Conservation (phyloP, 2,113 vertebrate species). For the Triplophysa dalaica region DNA sequence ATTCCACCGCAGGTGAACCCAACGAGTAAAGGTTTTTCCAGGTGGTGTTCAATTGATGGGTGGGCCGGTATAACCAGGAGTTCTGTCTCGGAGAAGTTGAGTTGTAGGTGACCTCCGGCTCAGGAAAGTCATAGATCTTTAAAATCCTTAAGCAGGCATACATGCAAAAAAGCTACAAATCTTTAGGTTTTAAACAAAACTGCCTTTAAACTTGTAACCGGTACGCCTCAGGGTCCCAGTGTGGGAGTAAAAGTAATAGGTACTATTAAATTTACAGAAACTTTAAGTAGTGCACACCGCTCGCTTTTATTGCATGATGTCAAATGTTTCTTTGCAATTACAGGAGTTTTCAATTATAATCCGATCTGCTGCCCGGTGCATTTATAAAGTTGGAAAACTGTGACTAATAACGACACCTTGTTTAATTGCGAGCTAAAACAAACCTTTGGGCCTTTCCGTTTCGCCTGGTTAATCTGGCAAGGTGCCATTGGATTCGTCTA, state of each 20-base stretch:
- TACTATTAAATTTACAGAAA: conserved; percentile 34
- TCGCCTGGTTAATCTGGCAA: conserved; percentile 20
- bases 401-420: conserved; percentile 26
- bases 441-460: background rate
- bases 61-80: too few species aligned
- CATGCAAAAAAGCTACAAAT: background rate
- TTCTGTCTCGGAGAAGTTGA: too few species aligned
- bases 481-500: conserved; percentile 1
- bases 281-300: conserved; percentile 10
- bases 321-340: conserved; percentile 21
- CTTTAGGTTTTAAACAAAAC: background rate
- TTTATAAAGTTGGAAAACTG: background rate
- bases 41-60: too few species aligned
- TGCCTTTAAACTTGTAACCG: background rate
- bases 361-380: background rate
- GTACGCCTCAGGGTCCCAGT: background rate
- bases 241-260: conserved; percentile 14
- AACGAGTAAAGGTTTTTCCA: too few species aligned
- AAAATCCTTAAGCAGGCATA: background rate
- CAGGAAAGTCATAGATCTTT: background rate
- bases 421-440: conserved; percentile 32
- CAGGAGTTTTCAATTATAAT: conserved; percentile 35
- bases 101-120: background rate
- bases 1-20: too few species aligned
- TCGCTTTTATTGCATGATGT: conserved; percentile 26